Evolutionary conservation across 1,140 invertebrate species (phyloP), one percentile per base, ranked within the genome.

Genomic region (Eriosoma lanigerum): DNA sequence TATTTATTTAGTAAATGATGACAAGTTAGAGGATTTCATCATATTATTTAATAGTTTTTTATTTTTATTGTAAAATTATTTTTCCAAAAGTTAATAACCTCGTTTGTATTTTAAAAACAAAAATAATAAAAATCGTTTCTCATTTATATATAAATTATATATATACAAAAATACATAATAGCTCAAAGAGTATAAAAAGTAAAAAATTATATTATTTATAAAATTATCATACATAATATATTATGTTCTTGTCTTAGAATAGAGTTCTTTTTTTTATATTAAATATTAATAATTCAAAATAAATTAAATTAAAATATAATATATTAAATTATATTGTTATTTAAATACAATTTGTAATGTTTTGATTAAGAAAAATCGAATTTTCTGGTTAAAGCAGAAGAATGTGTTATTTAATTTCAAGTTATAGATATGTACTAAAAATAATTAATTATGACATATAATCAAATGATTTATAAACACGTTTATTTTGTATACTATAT

Each of bases 391-490:
- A 8, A 24, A 15, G 24, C 15, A 32, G 29, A 60, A 15, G 13
- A 21, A 13, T 24, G 24, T 60, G 32, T 38, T 38, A 60, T 29
- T 60, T 60, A 60, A 26, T 15, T 29, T 60, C 32, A 38, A 26
- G 21, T 29, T 29, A 2, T n/a, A 15, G 9, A 10, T 29, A 29
- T 24, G 26, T 4, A 62, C 24, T 62, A 24, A 62, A 62, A 62
- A 62, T 26, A 32, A 62, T 62, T 62, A 62, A 62, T 62, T 62
- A 32, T 38, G 60, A 62, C 60, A 19, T 62, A 24, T 32, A 62
- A 62, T 62, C 60, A 62, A 32, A 32, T 62, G 60, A 62, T 62
- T 62, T 62, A 62, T 62, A 62, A 62, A 32, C 60, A 38, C 17
- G 60, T 62, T 62, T 62, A 15, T 60, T 19, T 8, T 38, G 19